Evolutionary conservation across 2,797 vertebrate species (phyloP).

Genomic region (Chelmon rostratus): DNA sequence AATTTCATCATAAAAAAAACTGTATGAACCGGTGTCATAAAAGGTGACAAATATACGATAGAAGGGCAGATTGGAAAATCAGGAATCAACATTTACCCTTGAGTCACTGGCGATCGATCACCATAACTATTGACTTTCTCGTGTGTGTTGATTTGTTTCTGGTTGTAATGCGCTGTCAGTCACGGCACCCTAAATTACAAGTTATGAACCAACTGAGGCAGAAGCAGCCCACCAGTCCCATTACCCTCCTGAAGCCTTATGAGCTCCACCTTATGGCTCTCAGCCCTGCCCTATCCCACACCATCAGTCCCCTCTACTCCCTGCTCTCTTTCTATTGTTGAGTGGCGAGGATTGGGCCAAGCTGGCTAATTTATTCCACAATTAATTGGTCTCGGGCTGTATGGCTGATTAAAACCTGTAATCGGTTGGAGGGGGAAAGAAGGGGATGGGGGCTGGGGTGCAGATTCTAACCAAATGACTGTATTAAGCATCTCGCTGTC

Average conservation of each 20-base stretch:
- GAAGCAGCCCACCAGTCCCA: conserved; percentile 25
- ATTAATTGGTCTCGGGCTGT: conserved; percentile 78
- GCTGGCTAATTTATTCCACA: conserved; percentile 77
- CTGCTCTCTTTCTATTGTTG: conserved; percentile 62
- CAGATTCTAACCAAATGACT: conserved; percentile 61
- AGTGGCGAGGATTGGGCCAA: conserved; percentile 62
- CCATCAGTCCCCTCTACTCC: conserved; percentile 47
- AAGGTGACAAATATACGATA: conserved; percentile 36
- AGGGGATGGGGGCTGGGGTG: conserved; percentile 42
- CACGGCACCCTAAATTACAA: conserved; percentile 52
- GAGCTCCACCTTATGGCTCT: conserved; percentile 48
- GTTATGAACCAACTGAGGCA: conserved; percentile 51
- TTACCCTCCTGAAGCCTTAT: conserved; percentile 42
- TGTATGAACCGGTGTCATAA: conserved; percentile 19
- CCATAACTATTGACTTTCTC: conserved; percentile 58
- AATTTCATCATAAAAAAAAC: neutral
- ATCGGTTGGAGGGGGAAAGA: conserved; percentile 66
- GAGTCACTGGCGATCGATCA: conserved; percentile 44
- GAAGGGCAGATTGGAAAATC: conserved; percentile 38
- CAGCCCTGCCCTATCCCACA: conserved; percentile 44
- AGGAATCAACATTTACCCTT: conserved; percentile 41
- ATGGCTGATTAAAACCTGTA: conserved; percentile 83
- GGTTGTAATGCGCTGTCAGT: conserved; percentile 42
- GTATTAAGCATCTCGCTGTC: conserved; percentile 68
- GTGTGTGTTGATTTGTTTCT: conserved; percentile 52